phyloP scores from a whole-genome alignment of 2,888 invertebrate species.

The Microctonus brassicae region DNA sequence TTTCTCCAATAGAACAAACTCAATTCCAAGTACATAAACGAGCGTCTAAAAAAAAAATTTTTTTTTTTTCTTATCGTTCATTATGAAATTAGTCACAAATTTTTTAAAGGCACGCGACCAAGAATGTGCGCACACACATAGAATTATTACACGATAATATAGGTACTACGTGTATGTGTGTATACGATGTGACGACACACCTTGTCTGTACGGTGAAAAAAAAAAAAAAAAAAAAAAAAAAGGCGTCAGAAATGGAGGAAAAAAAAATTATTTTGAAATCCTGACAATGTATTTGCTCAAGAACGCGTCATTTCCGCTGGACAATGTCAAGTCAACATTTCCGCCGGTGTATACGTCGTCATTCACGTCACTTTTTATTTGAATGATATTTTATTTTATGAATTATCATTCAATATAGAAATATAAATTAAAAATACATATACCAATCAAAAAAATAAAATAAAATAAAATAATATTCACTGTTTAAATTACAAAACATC shows the following conservation, averaged over 20 bases:
- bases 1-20: not conserved
- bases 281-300: slow-evolving; percentile 58
- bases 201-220: slow-evolving; percentile 63
- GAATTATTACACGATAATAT: too few relatives aligned
- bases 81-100: slow-evolving; percentile 14
- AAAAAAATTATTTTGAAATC: not conserved
- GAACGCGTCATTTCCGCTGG: slow-evolving; percentile 66
- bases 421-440: too few relatives aligned
- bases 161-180: slow-evolving; percentile 36
- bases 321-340: slow-evolving; percentile 69
- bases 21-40: not conserved
- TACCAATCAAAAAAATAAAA: too few relatives aligned
- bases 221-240: slow-evolving; percentile 44
- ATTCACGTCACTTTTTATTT: slow-evolving; percentile 13
- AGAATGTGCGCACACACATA: slow-evolving; percentile 36
- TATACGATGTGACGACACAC: slow-evolving; percentile 62
- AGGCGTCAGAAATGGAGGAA: slow-evolving; percentile 44
- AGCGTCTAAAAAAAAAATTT: too few relatives aligned
- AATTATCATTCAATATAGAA: not conserved
- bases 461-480: too few relatives aligned
- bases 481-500: too few relatives aligned
- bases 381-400: not conserved
- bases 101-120: slow-evolving; percentile 43
- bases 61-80: not conserved
- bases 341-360: slow-evolving; percentile 51